phyloP scores from a whole-genome alignment of 1,140 invertebrate genomes.

The Drosophila ercepeae region DNA sequence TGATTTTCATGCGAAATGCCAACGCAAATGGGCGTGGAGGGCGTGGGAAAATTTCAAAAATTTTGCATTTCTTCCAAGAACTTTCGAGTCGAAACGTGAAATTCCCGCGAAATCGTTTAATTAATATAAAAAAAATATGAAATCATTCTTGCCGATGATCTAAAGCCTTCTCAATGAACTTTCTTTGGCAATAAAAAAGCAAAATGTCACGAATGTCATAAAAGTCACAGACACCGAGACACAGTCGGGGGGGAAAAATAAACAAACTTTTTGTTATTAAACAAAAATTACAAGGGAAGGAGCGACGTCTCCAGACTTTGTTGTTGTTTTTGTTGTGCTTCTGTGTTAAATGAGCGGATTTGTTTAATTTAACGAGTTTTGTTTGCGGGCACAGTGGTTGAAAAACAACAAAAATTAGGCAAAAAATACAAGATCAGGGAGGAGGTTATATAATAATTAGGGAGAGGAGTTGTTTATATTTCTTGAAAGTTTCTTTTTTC shows the following conservation, averaged over 20 bases:
- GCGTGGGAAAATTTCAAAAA: constrained; percentile 13
- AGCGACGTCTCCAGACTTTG: constrained; percentile 13
- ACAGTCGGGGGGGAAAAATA: too few species aligned
- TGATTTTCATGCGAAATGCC: constrained; percentile 54
- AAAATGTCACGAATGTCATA: constrained; percentile 42
- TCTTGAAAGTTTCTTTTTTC: too few species aligned
- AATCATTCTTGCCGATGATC: constrained; percentile 29
- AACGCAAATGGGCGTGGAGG: constrained; percentile 14
- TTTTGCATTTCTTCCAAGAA: constrained; percentile 2
- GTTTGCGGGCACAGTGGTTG: constrained; percentile 4
- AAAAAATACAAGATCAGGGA: background rate
- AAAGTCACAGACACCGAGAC: constrained; percentile 20
- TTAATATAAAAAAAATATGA: constrained; percentile 24
- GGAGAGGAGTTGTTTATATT: too few species aligned
- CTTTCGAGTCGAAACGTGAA: too few species aligned
- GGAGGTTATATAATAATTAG: too few species aligned
- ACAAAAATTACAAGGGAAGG: constrained; percentile 18
- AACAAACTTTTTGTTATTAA: constrained; percentile 44
- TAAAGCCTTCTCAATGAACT: constrained; percentile 26
- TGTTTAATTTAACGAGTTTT: constrained; percentile 38
- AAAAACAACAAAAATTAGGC: background rate
- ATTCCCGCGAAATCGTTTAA: constrained; percentile 16
- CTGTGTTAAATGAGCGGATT: constrained; percentile 20
- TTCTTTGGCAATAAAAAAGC: constrained; percentile 6
- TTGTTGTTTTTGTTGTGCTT: constrained; percentile 8